Evolutionary conservation across 30 jellyfish, hydroid and myxozoan species (phyloP), one percentile per base, ranked within the genome.

Genomic region (Aurelia coerulea): DNA sequence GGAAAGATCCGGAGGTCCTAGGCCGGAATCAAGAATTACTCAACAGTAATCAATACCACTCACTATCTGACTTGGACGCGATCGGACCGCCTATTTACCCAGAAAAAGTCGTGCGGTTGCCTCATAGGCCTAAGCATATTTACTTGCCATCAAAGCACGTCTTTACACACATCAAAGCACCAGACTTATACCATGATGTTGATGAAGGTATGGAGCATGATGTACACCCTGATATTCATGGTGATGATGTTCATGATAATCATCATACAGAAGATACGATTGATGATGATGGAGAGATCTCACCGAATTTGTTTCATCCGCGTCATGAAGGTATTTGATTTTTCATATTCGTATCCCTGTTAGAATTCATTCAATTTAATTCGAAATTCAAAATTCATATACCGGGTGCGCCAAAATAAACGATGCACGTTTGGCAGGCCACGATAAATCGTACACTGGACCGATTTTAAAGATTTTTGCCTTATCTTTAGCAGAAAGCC

Each of bases 21-120:
- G 98, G 92, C 31, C 86, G 91, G 53, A 93, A 93, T 63, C 89
- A 81, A 33, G 78, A 79, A 42, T 15, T 93, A 4, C 80, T 93
- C 1, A 91, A 88, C 67, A 75, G 90, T 13, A 52, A 65, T n/a
- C 93, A 88, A 46, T 93, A 64, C 67, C 91, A 89, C 35, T 80
- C 97, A 19, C 33, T 87, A 39, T 83, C 90, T 3, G 98, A 93
- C 56, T 80, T 93, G 17, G 90, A 79, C 6, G 59, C 92, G 4
- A 88, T 93, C 46, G 97, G 98, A 13, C 96, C 92, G 54, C 87
- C 97, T 5, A 80, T 93, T 15, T 83, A 70, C 42, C 97, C 97
- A 7, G 90, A 74, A 18, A 80, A 79, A 23, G 91, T 88, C 5
- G 85, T 93, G 23, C 85, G 69, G n/a, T 39, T 81, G 74, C 80